phyloP scores from a whole-genome alignment of 2,888 invertebrate genomes.

The Epistrophe eligans region DNA sequence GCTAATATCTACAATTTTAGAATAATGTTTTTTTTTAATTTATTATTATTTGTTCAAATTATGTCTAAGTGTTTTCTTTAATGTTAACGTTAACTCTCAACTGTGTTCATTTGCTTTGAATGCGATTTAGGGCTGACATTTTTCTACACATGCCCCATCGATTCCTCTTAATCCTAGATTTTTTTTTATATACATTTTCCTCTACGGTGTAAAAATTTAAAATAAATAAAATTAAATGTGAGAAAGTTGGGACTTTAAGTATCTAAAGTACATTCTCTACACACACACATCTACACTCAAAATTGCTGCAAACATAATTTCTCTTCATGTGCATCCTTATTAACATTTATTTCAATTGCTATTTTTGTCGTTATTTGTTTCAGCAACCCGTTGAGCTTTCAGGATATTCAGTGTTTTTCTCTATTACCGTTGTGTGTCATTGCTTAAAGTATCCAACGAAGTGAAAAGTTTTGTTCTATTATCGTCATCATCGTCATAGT shows the following conservation, averaged over 20 bases:
- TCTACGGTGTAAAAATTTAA: conserved; percentile 11
- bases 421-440: conserved; percentile 60
- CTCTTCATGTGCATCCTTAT: conserved; percentile 69
- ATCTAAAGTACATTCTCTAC: conserved; percentile 23
- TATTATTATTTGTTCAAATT: conserved; percentile 18
- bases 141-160: conserved; percentile 74
- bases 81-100: conserved; percentile 79
- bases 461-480: conserved; percentile 72
- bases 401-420: conserved; percentile 22
- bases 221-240: conserved; percentile 39
- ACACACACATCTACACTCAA: conserved; percentile 21
- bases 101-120: conserved; percentile 78
- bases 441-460: conserved; percentile 63
- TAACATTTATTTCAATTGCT: conserved; percentile 76
- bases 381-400: conserved; percentile 40
- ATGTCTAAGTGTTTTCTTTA: conserved; percentile 63
- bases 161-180: conserved; percentile 68
- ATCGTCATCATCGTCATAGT: conserved; percentile 33
- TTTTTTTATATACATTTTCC: conserved; percentile 35
- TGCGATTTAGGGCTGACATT: conserved; percentile 64
- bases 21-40: conserved; percentile 45
- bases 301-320: conserved; percentile 53
- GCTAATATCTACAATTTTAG: conserved; percentile 64
- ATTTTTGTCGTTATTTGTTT: conserved; percentile 64
- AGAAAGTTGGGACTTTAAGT: conserved; percentile 2